Evolutionary conservation across 2,113 vertebrate genomes (phyloP).

Genomic region (Clarias gariepinus): DNA sequence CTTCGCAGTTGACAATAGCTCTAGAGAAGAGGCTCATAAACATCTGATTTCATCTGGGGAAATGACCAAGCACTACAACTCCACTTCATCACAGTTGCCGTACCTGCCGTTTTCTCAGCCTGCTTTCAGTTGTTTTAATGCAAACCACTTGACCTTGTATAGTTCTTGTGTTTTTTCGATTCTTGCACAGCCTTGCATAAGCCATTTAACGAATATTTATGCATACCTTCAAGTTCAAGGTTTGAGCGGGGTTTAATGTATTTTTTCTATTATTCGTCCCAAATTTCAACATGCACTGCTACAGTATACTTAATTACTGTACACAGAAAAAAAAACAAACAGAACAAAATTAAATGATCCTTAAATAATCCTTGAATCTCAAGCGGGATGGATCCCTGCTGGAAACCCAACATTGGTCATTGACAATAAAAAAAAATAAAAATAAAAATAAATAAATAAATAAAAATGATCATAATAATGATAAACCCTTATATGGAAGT

Average conservation of each 20-base stretch:
- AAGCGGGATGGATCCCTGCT: too few species aligned
- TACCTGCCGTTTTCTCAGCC: background rate
- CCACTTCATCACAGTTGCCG: background rate
- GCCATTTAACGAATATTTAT: background rate
- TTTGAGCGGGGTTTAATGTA: background rate
- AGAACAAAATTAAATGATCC: background rate
- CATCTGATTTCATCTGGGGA: background rate
- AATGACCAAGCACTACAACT: background rate
- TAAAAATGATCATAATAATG: too few species aligned
- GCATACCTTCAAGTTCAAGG: background rate
- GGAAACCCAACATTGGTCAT: too few species aligned
- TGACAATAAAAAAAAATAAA: background rate
- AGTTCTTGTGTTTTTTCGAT: background rate
- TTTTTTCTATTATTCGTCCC: background rate
- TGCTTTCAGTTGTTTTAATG: background rate
- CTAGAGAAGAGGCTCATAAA: background rate
- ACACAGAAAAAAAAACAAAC: background rate
- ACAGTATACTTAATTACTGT: background rate
- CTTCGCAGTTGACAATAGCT: too few species aligned
- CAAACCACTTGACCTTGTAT: background rate
- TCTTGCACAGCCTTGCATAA: background rate
- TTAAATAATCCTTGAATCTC: too few species aligned
- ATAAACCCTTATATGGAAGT: too few species aligned
- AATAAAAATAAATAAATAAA: too few species aligned
- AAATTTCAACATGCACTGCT: background rate